phyloP scores from a whole-genome alignment of 2,888 invertebrate species.

The Hesperia comma region DNA sequence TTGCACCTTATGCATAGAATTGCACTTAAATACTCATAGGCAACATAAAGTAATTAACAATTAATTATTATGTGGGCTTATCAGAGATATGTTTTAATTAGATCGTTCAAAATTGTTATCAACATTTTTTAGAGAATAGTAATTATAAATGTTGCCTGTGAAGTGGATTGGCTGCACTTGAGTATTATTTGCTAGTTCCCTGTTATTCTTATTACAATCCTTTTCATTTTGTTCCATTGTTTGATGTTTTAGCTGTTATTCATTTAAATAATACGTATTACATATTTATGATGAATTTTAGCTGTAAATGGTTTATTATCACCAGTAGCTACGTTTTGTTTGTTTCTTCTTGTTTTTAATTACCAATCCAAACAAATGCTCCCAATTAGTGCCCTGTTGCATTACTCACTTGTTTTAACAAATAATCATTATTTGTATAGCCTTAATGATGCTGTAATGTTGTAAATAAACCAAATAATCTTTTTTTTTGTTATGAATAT shows the following conservation, averaged over 20 bases:
- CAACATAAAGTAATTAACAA: constrained; percentile 53
- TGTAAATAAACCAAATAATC: not conserved
- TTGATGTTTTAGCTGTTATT: constrained; percentile 39
- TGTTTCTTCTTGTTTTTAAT: constrained; percentile 8
- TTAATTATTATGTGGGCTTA: constrained; percentile 38
- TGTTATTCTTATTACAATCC: constrained; percentile 56
- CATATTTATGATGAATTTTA: constrained; percentile 3
- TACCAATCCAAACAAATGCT: not conserved
- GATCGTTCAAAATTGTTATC: constrained; percentile 40
- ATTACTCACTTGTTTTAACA: constrained; percentile 7
- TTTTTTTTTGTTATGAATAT: not conserved
- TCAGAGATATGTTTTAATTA: constrained; percentile 12
- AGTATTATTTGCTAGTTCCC: constrained; percentile 55
- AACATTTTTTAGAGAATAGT: constrained; percentile 10
- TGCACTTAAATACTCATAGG: constrained; percentile 57
- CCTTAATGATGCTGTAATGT: not conserved
- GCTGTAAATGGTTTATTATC: not conserved
- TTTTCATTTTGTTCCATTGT: constrained; percentile 70
- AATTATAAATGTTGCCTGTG: constrained; percentile 64
- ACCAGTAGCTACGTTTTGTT: not conserved
- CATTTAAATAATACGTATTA: constrained; percentile 26
- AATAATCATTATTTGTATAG: not conserved
- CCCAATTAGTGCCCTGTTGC: not conserved
- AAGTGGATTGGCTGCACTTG: constrained; percentile 54
- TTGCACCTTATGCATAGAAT: constrained; percentile 47